These are phyloP conservation scores for Rhinoderma darwinii DNA, from an alignment of 2,113 vertebrate species.

Conservation along the genomic window DNA sequence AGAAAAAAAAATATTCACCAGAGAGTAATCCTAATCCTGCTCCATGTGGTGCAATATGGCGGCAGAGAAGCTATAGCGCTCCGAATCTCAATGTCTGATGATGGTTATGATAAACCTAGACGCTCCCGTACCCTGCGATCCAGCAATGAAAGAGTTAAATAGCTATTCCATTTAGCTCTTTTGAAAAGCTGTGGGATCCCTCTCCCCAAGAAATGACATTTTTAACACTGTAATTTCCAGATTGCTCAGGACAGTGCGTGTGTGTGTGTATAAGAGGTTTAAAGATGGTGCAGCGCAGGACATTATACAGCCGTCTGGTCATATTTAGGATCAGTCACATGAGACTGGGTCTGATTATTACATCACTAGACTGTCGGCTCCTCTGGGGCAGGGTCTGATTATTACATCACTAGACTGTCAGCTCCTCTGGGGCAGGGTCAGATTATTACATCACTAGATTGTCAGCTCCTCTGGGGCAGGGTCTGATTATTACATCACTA, in stretches of 20 bases:
- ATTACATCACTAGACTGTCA: neutral
- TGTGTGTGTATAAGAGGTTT: too few relatives aligned
- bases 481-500: neutral
- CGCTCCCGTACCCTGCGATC: too few relatives aligned
- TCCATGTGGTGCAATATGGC: too few relatives aligned
- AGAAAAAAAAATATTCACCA: neutral
- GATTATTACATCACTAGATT: neutral
- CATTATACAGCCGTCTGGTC: slow-evolving; percentile 2
- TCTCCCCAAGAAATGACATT: too few relatives aligned
- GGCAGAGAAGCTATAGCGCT: too few relatives aligned
- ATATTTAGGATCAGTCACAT: neutral
- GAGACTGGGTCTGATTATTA: neutral
- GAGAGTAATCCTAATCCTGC: neutral
- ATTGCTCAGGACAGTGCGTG: too few relatives aligned
- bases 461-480: neutral
- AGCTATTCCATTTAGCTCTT: neutral
- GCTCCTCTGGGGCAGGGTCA: neutral
- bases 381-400: neutral
- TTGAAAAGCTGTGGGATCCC: too few relatives aligned
- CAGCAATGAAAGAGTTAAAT: neutral
- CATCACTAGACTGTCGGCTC: neutral
- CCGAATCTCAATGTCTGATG: neutral
- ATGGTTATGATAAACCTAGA: too few relatives aligned
- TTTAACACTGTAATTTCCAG: too few relatives aligned
- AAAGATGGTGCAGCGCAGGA: neutral